Percentiles rank a stretch among this genome's conserved stretches.
phyloP scores from a whole-genome alignment of 2,888 invertebrate species.

The Acronicta psi region DNA sequence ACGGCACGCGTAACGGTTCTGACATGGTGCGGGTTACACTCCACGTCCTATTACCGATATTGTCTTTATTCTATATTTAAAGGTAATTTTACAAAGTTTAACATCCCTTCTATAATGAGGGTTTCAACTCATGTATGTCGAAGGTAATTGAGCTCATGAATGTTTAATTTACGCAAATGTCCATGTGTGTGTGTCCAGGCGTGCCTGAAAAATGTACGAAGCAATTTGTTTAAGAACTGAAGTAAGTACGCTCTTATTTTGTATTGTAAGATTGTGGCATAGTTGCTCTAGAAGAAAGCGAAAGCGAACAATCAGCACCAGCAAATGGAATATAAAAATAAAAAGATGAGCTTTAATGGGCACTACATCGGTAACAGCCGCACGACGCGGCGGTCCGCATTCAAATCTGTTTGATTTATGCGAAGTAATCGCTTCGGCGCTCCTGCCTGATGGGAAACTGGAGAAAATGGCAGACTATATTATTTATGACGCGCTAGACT shows the following conservation, averaged over 20 bases:
- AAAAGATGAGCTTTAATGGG: slow-evolving; percentile 65
- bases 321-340: slow-evolving; percentile 54
- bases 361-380: slow-evolving; percentile 70
- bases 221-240: slow-evolving; percentile 22
- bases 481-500: slow-evolving; percentile 55
- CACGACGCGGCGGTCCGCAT: slow-evolving; percentile 66
- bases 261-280: slow-evolving; percentile 20
- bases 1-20: slow-evolving; percentile 73
- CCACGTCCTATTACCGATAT: slow-evolving; percentile 49
- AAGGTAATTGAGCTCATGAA: slow-evolving; percentile 51
- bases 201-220: slow-evolving; percentile 31
- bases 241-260: slow-evolving; percentile 20
- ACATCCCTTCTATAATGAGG: slow-evolving; percentile 15
- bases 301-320: slow-evolving; percentile 58
- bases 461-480: slow-evolving; percentile 55
- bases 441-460: slow-evolving; percentile 58
- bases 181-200: slow-evolving; percentile 21
- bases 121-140: slow-evolving; percentile 25
- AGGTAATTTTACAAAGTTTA: slow-evolving; percentile 18
- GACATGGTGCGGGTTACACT: slow-evolving; percentile 65
- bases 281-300: slow-evolving; percentile 40
- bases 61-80: slow-evolving; percentile 40
- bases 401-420: slow-evolving; percentile 81
- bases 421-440: slow-evolving; percentile 70
- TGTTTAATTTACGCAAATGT: slow-evolving; percentile 42